A percentile compares a stretch with the other conserved stretches of the same genome.
phyloP scores from a whole-genome alignment of 1,140 invertebrate genomes.

The Drosophila mauritiana region DNA sequence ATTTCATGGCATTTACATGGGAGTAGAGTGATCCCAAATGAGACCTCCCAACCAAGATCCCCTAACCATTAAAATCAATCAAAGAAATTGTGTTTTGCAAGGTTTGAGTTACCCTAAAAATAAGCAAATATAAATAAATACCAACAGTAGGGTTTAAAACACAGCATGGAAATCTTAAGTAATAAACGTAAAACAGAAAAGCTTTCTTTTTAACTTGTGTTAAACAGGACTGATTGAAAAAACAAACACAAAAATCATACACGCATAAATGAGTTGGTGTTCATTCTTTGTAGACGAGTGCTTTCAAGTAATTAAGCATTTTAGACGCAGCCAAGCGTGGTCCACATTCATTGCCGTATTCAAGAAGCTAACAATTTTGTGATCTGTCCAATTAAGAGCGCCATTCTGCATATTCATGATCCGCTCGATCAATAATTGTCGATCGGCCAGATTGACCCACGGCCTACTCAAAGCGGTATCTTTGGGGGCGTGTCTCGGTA shows the following conservation, averaged over 20 bases:
- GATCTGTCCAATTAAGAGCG: slow-evolving; percentile 74
- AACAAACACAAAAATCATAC: background rate
- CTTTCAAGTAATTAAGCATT: slow-evolving; percentile 28
- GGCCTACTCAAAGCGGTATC: slow-evolving; percentile 16
- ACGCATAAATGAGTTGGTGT: background rate
- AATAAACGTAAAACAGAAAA: too few species aligned
- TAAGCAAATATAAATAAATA: background rate
- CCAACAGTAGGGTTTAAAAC: background rate
- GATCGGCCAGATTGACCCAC: slow-evolving; percentile 35
- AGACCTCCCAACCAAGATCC: slow-evolving; percentile 1
- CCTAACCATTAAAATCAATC: slow-evolving; percentile 9
- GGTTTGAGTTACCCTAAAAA: background rate
- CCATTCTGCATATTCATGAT: slow-evolving; percentile 74
- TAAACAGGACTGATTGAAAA: background rate
- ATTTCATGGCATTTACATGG: slow-evolving; percentile 55
- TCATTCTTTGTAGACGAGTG: background rate
- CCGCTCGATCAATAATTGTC: slow-evolving; percentile 42
- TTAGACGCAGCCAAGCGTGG: slow-evolving; percentile 25
- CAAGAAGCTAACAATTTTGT: slow-evolving; percentile 74
- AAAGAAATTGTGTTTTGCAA: slow-evolving; percentile 24
- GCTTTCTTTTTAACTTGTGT: too few species aligned
- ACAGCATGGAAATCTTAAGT: too few species aligned
- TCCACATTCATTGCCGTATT: slow-evolving; percentile 49
- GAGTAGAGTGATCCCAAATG: slow-evolving; percentile 17
- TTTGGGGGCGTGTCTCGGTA: slow-evolving; percentile 58